A percentile compares a stretch with the other conserved stretches of the same genome.
Conservation (phyloP, 30 jellyfish, hydroid and myxozoan genomes). For the Sanderia malayensis region DNA sequence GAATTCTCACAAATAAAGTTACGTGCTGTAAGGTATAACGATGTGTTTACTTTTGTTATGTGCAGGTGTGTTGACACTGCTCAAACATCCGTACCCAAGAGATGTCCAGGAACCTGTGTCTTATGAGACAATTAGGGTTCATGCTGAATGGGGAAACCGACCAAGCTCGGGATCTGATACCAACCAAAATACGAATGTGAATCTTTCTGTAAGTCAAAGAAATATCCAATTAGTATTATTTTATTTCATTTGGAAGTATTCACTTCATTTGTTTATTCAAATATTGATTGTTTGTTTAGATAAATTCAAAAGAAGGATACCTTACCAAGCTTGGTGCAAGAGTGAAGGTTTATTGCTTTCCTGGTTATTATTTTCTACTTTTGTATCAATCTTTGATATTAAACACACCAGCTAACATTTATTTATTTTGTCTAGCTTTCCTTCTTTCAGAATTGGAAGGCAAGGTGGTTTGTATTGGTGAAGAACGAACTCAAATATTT, state of each 20-base stretch:
- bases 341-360: slow-evolving; percentile 55
- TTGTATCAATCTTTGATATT: background rate
- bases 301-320: slow-evolving; percentile 94
- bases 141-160: slow-evolving; percentile 96
- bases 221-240: background rate
- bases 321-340: slow-evolving; percentile 83
- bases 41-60: no score
- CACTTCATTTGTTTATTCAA: background rate
- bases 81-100: slow-evolving; percentile 93
- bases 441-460: slow-evolving; percentile 85
- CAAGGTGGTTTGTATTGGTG: slow-evolving; percentile 94
- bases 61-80: slow-evolving; percentile 75
- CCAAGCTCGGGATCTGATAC: slow-evolving; percentile 56
- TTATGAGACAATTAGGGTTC: slow-evolving; percentile 85
- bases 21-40: no score
- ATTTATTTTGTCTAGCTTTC: slow-evolving; percentile 13
- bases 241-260: no score
- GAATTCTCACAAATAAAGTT: no score
- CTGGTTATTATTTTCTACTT: background rate
- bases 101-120: slow-evolving; percentile 83
- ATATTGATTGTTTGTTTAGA: slow-evolving; percentile 23
- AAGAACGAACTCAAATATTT: slow-evolving; percentile 76
- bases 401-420: background rate
- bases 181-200: background rate
- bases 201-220: slow-evolving; percentile 39